phyloP scores from a whole-genome alignment of 2,113 vertebrate genomes.

The Centropus bengalensis region DNA sequence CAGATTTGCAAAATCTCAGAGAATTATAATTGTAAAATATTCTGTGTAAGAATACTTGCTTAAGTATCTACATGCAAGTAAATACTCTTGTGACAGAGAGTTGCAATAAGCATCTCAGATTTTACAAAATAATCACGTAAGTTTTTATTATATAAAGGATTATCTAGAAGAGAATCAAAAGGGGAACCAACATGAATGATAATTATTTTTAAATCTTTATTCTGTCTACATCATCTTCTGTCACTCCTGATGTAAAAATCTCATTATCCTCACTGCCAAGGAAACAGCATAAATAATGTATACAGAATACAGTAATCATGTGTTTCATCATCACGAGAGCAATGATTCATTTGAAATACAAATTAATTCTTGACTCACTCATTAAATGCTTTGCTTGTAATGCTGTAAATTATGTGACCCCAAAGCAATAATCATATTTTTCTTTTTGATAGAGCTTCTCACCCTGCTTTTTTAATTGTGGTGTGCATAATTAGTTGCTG shows the following conservation, averaged over 20 bases:
- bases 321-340: neutral
- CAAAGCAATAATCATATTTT: neutral
- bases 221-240: neutral
- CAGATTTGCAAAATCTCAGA: neutral
- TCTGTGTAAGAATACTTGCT: neutral
- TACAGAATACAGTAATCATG: neutral
- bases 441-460: neutral
- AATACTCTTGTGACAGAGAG: neutral
- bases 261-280: neutral
- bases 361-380: slow-evolving; percentile 4
- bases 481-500: fast-evolving
- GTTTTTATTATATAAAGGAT: neutral
- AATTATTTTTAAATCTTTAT: neutral
- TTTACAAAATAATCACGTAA: neutral
- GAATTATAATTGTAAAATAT: neutral
- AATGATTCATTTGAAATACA: neutral
- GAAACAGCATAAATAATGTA: neutral
- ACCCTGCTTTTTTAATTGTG: neutral
- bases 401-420: neutral
- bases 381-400: neutral
- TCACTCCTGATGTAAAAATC: neutral
- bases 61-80: neutral
- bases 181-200: neutral
- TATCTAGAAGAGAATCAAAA: neutral
- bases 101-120: neutral